Base-by-base conservation (phyloP, 2,797 vertebrate genomes). In the Prionace glauca region DNA sequence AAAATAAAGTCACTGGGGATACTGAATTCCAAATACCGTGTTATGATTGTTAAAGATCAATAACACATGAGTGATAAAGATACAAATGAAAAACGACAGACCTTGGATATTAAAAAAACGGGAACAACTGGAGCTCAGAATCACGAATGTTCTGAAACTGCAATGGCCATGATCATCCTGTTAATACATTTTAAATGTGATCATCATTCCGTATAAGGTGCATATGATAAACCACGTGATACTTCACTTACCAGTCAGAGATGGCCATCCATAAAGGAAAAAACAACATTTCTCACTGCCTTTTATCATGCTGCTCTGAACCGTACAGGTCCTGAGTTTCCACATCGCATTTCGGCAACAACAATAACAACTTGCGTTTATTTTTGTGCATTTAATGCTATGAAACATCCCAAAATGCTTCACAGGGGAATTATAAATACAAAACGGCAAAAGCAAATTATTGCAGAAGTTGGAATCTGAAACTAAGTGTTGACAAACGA, bases 31-130 rank as follows among this genome's bases (percentile, higher is more conserved):
- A 95, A 77, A 32, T 56, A 12, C 71, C 93, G 29, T 60, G 56
- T 95, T 95, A 74, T 41, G 26, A 95, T 45, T 95, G 93, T 56
- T 95, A 95, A 95, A 77, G 71, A 71, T 95, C 93, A 77, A 32
- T 72, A 95, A 20, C 41, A 32, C 69, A 56, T 95, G 93, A 95
- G 41, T 77, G 93, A 95, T 95, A 71, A 95, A 95, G 77, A 32
- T 32, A 72, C 45, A 77, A 95, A 95, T 95, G 93, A 74, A 95
- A 56, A 77, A 72, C 32, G 45, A 95, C 93, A 95, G 72, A 18
- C 45, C 50, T n/a, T n/a, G 71, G 29, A 56, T 92, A 65, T 67
- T 92, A 69, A 74, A 32, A 95, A 41, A 94, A 4, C 32, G 0
- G 45, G 41, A n/a, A 77, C 71, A 56, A 45, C 50, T 95, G 71